Base-by-base conservation (phyloP, 2,888 invertebrate species). In the Meliscaeva auricollis region DNA sequence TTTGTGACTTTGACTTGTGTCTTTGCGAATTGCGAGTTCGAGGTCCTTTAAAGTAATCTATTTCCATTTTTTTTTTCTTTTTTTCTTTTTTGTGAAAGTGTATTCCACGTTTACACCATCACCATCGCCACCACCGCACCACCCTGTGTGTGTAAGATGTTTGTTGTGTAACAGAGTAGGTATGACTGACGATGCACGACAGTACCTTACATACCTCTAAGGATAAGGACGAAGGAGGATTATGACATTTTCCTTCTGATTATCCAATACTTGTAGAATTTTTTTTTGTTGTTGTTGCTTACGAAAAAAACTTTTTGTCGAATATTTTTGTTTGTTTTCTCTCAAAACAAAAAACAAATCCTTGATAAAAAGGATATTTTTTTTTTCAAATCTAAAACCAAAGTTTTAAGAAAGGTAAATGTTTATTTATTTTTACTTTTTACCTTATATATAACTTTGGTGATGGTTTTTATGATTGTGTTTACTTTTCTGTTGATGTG, bases 21-120 rank as follows among this genome's bases (percentile, higher is more conserved):
- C n/a, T 50, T 46, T 54, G 50, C 54, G 30, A 7, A 50, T 20
- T 22, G 22, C 11, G 30, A 46, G 64, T 38, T 48, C 56, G 62
- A 54, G 52, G 13, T 66, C 30, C 74, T 73, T 83, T 44, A 44
- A 78, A 83, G 79, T 83, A 74, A 79, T 83, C 68, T 69, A 69
- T 83, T 77, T 82, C 58, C 66, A 58, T 81, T 64, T 75, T 69
- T 56, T 60, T 44, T 48, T 52, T 62, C 44, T 73, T n/a, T n/a
- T n/a, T n/a, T n/a, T n/a, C n/a, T n/a, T n/a, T 66, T 68, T 22
- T 20, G 22, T 44, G 11, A 17, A 9, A 15, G 20, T 3, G 20
- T 15, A 56, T 5, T n/a, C 7, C 41, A 35, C 58, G 26, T 54
- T 54, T 54, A 54, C 30, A n/a, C n/a, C n/a, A 54, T 9, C 56